phyloP scores from a whole-genome alignment of 2,888 invertebrate species.

The Odontomyia ornata region DNA sequence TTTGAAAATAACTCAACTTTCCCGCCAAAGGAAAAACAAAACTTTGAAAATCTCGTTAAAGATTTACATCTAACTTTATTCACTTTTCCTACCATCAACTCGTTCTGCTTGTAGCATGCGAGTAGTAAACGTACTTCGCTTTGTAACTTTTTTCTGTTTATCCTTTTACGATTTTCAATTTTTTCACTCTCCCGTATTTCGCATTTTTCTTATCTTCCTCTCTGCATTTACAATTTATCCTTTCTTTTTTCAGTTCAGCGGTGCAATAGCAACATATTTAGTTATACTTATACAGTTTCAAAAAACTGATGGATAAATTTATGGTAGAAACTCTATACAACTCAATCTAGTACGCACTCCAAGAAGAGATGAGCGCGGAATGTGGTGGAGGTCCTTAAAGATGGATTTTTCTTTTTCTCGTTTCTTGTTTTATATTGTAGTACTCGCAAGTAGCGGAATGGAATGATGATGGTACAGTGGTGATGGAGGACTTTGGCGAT shows the following conservation, averaged over 20 bases:
- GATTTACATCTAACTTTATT: slow-evolving; percentile 18
- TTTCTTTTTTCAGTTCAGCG: slow-evolving; percentile 62
- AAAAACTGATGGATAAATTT: slow-evolving; percentile 63
- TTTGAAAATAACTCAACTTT: too few relatives aligned
- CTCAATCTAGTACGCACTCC: too few relatives aligned
- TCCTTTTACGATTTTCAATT: not conserved
- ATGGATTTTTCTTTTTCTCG: too few relatives aligned
- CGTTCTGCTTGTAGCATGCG: too few relatives aligned
- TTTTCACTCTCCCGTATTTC: not conserved
- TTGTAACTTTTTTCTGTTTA: not conserved
- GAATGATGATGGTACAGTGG: too few relatives aligned
- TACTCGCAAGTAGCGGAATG: too few relatives aligned
- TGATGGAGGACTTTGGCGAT: not conserved
- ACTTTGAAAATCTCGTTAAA: slow-evolving; percentile 23
- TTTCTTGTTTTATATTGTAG: too few relatives aligned
- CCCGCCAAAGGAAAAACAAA: not conserved
- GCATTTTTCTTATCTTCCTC: not conserved
- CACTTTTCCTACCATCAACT: not conserved
- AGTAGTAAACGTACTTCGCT: too few relatives aligned
- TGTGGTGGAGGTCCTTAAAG: too few relatives aligned
- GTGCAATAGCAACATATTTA: slow-evolving; percentile 67
- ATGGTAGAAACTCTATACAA: not conserved
- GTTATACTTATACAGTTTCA: slow-evolving; percentile 69
- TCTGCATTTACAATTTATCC: not conserved
- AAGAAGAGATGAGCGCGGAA: too few relatives aligned